Conservation (phyloP, 2,888 invertebrate species). For the Caradrina clavipalpis region DNA sequence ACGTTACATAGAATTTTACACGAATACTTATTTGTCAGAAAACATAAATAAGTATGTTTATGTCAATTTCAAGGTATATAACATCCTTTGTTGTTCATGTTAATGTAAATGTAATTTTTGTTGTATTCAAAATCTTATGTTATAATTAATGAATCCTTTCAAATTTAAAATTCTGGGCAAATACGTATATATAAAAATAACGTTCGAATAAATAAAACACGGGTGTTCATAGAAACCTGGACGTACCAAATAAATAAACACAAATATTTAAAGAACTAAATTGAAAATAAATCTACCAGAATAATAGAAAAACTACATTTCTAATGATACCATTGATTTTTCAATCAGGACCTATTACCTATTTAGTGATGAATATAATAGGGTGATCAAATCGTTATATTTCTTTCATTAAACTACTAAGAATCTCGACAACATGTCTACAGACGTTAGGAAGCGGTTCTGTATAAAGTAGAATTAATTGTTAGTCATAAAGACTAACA, state of each 20-base stretch:
- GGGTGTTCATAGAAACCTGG: neutral
- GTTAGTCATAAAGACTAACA: conserved; percentile 12
- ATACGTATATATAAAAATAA: neutral
- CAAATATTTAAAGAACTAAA: neutral
- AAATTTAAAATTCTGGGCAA: neutral
- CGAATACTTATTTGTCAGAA: neutral
- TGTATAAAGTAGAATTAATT: conserved; percentile 19
- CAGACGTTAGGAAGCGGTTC: neutral
- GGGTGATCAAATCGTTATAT: neutral
- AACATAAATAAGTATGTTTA: too few species aligned
- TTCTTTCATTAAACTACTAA: neutral
- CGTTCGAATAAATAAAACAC: neutral
- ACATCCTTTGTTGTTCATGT: too few species aligned
- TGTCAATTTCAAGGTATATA: neutral
- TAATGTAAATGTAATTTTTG: neutral
- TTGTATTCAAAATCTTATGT: neutral
- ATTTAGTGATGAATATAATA: too few species aligned
- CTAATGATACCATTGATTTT: neutral
- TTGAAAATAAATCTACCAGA: neutral
- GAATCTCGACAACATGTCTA: neutral
- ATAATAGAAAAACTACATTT: neutral
- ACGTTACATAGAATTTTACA: neutral
- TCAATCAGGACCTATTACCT: too few species aligned
- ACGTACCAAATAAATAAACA: too few species aligned
- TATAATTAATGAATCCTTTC: neutral